Conservation (phyloP, 2,113 vertebrate genomes). For the Scortum barcoo region DNA sequence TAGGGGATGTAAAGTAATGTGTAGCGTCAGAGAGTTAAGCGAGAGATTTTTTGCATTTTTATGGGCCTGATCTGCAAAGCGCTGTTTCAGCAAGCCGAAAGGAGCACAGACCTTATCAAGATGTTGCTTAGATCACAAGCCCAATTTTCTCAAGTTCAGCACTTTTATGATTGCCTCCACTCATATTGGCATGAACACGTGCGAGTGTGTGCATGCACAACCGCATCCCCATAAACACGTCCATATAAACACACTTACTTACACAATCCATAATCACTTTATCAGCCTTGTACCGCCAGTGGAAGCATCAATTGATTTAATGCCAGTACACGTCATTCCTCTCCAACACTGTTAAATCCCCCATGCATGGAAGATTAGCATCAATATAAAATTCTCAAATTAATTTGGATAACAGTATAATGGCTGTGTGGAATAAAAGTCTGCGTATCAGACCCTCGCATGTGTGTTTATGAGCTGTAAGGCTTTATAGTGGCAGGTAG, state of each 20-base stretch:
- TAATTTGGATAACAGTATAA: slow-evolving; percentile 36
- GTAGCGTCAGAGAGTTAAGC: slow-evolving; percentile 40
- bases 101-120: slow-evolving; percentile 62
- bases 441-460: not conserved
- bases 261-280: slow-evolving; percentile 56
- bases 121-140: slow-evolving; percentile 61
- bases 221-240: slow-evolving; percentile 26
- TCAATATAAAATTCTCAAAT: slow-evolving; percentile 40
- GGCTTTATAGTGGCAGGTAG: not conserved
- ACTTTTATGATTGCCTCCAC: slow-evolving; percentile 74
- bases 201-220: slow-evolving; percentile 25
- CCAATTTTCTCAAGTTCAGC: slow-evolving; percentile 70
- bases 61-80: slow-evolving; percentile 53
- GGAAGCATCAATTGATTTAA: slow-evolving; percentile 56
- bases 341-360: slow-evolving; percentile 22
- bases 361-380: slow-evolving; percentile 29
- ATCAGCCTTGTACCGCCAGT: slow-evolving; percentile 40
- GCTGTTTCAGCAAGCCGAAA: slow-evolving; percentile 65
- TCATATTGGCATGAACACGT: slow-evolving; percentile 47
- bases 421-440: not conserved
- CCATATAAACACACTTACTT: slow-evolving; percentile 37
- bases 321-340: slow-evolving; percentile 40
- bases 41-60: slow-evolving; percentile 54
- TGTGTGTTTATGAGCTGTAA: not conserved
- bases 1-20: slow-evolving; percentile 47